These are phyloP conservation scores for Macrostomum cliftonense DNA, from an alignment of 2,888 invertebrate species.

Conservation along the genomic window DNA sequence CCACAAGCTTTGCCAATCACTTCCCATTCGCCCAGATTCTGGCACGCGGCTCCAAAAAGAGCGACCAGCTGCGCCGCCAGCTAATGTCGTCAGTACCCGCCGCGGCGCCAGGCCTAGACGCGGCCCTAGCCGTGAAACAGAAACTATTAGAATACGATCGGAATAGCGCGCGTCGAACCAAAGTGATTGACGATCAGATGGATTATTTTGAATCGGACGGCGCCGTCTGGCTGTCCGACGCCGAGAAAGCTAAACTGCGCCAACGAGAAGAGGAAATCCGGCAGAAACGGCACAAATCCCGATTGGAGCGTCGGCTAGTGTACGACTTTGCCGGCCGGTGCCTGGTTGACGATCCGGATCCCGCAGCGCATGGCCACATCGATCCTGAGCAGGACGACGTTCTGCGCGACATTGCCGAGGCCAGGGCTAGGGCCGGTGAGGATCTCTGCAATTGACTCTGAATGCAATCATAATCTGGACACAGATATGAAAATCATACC, in stretches of 20 bases:
- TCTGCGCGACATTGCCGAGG: no score
- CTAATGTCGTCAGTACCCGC: conserved; percentile 42
- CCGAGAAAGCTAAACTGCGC: conserved; percentile 50
- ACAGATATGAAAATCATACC: no score
- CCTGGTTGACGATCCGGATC: conserved; percentile 8
- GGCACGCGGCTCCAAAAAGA: conserved; percentile 49
- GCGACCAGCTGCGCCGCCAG: conserved; percentile 47
- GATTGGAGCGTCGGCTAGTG: conserved; percentile 50
- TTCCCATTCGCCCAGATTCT: no score
- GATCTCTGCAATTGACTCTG: no score
- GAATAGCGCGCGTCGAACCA: conserved; percentile 49
- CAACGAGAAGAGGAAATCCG: conserved; percentile 50
- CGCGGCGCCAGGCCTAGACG: conserved; percentile 21
- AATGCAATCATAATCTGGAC: no score
- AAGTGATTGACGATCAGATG: conserved; percentile 68
- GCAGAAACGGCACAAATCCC: conserved; percentile 51
- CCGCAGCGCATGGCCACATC: no score
- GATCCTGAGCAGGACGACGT: no score
- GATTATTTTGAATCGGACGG: conserved; percentile 47
- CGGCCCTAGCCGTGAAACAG: conserved; percentile 33
- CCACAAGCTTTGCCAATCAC: no score
- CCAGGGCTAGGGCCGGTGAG: no score
- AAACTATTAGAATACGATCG: conserved; percentile 60
- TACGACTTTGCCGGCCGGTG: conserved; percentile 49
- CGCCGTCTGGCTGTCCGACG: conserved; percentile 60